Evolutionary conservation across 1,140 invertebrate genomes (phyloP), one percentile per base, ranked within the genome.

Genomic region (Streblospio benedicti): DNA sequence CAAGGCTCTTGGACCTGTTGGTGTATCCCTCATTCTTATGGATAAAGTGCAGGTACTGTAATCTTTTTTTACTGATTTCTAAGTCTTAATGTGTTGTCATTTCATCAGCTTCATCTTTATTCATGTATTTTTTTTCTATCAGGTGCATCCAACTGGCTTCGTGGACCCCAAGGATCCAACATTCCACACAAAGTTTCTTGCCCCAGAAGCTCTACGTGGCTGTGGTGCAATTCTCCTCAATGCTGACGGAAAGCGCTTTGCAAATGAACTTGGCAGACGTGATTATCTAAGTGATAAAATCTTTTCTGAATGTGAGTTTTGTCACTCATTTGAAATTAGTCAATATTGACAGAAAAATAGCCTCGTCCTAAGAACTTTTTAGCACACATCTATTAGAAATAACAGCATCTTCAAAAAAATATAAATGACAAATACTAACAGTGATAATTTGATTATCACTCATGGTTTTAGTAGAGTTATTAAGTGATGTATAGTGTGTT

Each of bases 121-220:
- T n/a, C n/a, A n/a, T n/a, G n/a, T n/a, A n/a, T n/a, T n/a, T n/a
- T 12, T 12, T n/a, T n/a, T n/a, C n/a, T n/a, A n/a, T n/a, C n/a
- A n/a, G n/a, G 51, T 59, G 5, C 61, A 63, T 47, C 61, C 61
- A 4, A 63, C 61, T 16, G 62, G 72, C 9, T 75, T 75, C 53
- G 55, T 75, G 38, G 75, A 75, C 45, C 74, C 73, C n/a, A 66
- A 67, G n/a, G 50, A 70, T 28, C 70, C 73, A 6, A 56, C 50
- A 2, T 68, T 59, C 12, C 47, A 45, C 31, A 75, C 73, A 2
- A 76, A 75, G 57, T 75, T 75, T 50, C 58, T 75, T 20, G 73
- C 73, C 9, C 75, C 73, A 25, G 73, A 75, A 61, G 73, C 75
- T 16, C 59, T 75, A 25, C 54, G 73, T 18, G 73, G 73, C 27